Conservation (phyloP, 2,888 invertebrate species). For the Drosophila phalerata region DNA sequence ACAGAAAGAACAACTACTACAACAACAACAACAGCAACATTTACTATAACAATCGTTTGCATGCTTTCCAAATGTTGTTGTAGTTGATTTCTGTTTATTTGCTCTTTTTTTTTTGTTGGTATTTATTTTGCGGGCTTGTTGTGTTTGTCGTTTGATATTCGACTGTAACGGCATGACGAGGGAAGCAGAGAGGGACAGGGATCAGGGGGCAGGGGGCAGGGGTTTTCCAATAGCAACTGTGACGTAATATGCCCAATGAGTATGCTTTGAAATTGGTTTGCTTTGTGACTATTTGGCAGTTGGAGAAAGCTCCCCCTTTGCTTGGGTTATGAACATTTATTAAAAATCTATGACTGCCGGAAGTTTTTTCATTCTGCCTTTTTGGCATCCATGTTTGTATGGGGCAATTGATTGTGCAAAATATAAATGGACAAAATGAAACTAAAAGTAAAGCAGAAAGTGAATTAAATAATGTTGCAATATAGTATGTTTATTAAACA, state of each 20-base stretch:
- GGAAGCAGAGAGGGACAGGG: slow-evolving; percentile 3
- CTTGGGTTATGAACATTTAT: slow-evolving; percentile 62
- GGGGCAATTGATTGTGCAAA: not conserved
- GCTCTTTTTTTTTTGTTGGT: slow-evolving; percentile 14
- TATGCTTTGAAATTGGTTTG: slow-evolving; percentile 47
- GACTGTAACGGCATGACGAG: slow-evolving; percentile 3
- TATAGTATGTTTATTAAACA: not conserved
- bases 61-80: slow-evolving; percentile 47
- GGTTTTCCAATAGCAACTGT: slow-evolving; percentile 55
- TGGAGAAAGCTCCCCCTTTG: not conserved
- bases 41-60: slow-evolving; percentile 52
- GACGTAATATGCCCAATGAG: slow-evolving; percentile 79
- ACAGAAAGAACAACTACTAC: slow-evolving; percentile 19
- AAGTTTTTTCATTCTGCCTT: slow-evolving; percentile 39
- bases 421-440: not conserved
- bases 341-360: slow-evolving; percentile 65
- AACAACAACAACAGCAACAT: slow-evolving; percentile 23
- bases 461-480: not conserved
- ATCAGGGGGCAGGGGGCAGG: not conserved
- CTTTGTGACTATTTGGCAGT: slow-evolving; percentile 8
- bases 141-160: slow-evolving; percentile 43
- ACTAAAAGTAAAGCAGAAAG: slow-evolving; percentile 1
- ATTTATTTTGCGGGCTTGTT: slow-evolving; percentile 27
- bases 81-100: slow-evolving; percentile 73
- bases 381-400: not conserved